Evolutionary conservation across 2,888 invertebrate genomes (phyloP), one percentile per base, ranked within the genome.

Genomic region (Amphipoea lucens): DNA sequence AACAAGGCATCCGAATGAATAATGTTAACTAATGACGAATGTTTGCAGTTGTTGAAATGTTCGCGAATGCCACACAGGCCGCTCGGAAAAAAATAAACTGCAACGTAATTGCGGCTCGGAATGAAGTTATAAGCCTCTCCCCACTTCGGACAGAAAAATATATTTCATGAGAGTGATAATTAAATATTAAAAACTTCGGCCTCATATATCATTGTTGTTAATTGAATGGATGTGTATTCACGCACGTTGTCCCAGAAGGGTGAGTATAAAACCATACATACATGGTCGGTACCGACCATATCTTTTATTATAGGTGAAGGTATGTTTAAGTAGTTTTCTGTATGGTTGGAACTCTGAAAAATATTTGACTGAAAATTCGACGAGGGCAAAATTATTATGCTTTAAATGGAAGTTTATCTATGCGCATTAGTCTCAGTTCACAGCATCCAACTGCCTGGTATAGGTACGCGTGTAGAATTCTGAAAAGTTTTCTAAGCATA

Each of bases 11-110:
- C 90, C 91, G 88, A 92, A 91, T 93, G 94, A 95, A 95, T 94
- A 95, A 94, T 94, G 93, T 94, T 91, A 94, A 92, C 86, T 95
- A 95, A 95, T 94, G 94, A 94, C 92, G 94, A 94, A 95, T 94
- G 94, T 95, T 95, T 93, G 92, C 91, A 92, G 92, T 94, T 92
- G 93, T 93, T 92, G 92, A 92, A 92, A 92, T 91, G 91, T 93
- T 93, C 89, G 90, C 81, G 78, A 86, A 90, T 93, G 89, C 92
- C 93, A 88, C 87, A 86, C 91, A 86, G 88, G 91, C 85, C 71
- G 86, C 86, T 86, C 84, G 86, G 81, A 66, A 89, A 90, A 93
- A 93, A 93, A 91, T 86, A 86, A 92, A 91, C 94, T 92, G 94
- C 94, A 94, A 90, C 91, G 92, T 95, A 95, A 95, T 95, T 95